phyloP scores from a whole-genome alignment of 1,140 invertebrate species.

The Amphibalanus amphitrite region DNA sequence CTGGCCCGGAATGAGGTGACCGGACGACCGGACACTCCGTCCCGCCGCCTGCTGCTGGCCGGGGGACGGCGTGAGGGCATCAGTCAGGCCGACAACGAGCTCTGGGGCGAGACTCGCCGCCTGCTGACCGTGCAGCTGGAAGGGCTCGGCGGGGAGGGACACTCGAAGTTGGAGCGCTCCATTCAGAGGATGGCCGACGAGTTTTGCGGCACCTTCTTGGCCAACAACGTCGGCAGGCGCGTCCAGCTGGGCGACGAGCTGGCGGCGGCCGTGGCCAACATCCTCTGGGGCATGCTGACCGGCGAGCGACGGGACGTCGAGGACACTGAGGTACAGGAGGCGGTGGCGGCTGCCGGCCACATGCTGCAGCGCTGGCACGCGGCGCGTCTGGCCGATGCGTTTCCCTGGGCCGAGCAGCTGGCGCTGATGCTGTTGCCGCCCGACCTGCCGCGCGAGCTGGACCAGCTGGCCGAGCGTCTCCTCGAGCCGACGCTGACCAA shows the following conservation, averaged over 20 bases:
- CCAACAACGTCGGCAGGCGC: not conserved
- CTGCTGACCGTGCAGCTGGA: not conserved
- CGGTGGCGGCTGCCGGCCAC: not conserved
- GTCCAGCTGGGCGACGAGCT: not conserved
- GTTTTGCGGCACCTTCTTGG: not conserved
- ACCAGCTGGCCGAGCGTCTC: not conserved
- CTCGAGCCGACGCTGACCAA: not conserved
- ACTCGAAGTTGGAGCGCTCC: not conserved
- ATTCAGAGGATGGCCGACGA: not conserved
- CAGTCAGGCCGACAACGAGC: not conserved
- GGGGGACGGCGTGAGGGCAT: not conserved
- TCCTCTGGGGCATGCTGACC: not conserved
- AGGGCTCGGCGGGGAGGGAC: not conserved
- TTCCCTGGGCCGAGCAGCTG: not conserved
- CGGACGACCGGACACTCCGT: not conserved
- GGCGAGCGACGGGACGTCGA: not conserved
- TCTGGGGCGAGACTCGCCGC: not conserved
- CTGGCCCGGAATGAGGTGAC: not conserved
- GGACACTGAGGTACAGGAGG: not conserved
- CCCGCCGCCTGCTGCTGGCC: not conserved
- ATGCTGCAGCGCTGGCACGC: not conserved
- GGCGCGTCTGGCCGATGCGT: not conserved
- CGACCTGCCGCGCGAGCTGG: not conserved
- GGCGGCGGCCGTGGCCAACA: not conserved
- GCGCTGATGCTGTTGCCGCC: not conserved